phyloP scores from a whole-genome alignment of 2,888 invertebrate genomes.

The Caenorhabditis becei region DNA sequence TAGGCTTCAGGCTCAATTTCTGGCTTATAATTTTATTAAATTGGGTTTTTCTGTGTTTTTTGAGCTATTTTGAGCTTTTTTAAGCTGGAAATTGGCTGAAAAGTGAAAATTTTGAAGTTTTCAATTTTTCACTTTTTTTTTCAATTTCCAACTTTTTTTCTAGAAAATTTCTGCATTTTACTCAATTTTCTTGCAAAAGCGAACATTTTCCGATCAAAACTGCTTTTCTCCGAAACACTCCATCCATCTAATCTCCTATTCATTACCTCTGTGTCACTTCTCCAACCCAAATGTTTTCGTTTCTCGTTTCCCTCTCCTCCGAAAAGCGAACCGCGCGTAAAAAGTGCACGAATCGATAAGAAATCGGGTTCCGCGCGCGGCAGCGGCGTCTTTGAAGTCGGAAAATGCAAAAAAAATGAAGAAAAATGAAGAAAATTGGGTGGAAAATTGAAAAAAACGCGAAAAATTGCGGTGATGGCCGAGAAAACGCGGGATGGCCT shows the following conservation, averaged over 20 bases:
- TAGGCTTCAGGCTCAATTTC: no score
- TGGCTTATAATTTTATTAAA: no score
- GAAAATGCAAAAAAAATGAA: constrained; percentile 1
- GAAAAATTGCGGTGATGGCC: constrained; percentile 2
- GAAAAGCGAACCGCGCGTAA: neutral
- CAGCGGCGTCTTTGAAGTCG: constrained; percentile 39
- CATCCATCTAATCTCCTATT: neutral
- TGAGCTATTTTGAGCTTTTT: no score
- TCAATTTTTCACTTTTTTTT: no score
- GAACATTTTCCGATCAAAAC: no score
- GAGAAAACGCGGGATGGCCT: constrained; percentile 20
- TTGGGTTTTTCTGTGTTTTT: no score
- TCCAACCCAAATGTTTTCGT: constrained; percentile 43
- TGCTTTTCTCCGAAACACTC: no score
- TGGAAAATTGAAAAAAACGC: constrained; percentile 27
- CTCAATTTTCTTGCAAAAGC: no score
- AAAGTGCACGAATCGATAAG: constrained; percentile 47
- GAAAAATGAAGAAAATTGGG: neutral
- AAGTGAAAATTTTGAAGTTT: no score
- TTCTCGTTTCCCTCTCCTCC: constrained; percentile 1
- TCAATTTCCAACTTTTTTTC: no score
- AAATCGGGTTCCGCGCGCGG: constrained; percentile 29
- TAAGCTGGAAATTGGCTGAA: no score
- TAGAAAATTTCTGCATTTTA: no score
- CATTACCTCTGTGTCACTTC: constrained; percentile 1